phyloP scores from a whole-genome alignment of 1,140 invertebrate genomes.

The Sycophaga agraensis region DNA sequence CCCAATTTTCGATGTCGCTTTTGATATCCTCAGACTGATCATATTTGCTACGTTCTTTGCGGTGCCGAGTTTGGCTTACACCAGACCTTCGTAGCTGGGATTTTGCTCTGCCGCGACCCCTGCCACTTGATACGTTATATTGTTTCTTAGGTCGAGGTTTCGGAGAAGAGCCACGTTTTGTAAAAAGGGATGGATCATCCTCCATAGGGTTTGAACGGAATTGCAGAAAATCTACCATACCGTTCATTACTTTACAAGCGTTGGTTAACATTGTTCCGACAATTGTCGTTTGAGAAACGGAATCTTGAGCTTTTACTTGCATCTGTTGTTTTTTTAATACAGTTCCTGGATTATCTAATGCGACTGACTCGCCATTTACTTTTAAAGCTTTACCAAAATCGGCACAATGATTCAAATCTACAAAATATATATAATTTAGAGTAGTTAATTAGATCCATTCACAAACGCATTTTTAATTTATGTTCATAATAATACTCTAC shows the following conservation, averaged over 20 bases:
- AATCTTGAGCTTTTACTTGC: too few relatives aligned
- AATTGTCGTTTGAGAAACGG: not conserved
- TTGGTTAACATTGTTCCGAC: conserved; percentile 18
- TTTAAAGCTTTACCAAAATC: conserved; percentile 15
- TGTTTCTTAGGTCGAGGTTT: conserved; percentile 33
- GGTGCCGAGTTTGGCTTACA: conserved; percentile 41
- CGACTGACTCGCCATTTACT: conserved; percentile 8
- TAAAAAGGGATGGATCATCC: not conserved
- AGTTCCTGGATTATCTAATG: conserved; percentile 6
- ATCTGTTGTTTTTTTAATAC: too few relatives aligned
- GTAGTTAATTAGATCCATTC: too few relatives aligned
- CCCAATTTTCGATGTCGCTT: conserved; percentile 37
- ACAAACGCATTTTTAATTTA: too few relatives aligned
- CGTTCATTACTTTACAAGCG: conserved; percentile 28
- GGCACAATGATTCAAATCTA: not conserved
- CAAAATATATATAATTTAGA: too few relatives aligned
- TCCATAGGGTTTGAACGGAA: conserved; percentile 9
- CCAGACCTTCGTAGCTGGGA: conserved; percentile 41
- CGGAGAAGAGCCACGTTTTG: conserved; percentile 28
- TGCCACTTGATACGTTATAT: conserved; percentile 31
- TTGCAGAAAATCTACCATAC: conserved; percentile 19
- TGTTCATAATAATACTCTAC: too few relatives aligned
- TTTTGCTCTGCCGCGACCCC: conserved; percentile 37
- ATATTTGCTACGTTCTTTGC: conserved; percentile 36
- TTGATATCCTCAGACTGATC: conserved; percentile 30